Conservation (phyloP, 1,140 invertebrate genomes). For the Mesaphorura yosii region DNA sequence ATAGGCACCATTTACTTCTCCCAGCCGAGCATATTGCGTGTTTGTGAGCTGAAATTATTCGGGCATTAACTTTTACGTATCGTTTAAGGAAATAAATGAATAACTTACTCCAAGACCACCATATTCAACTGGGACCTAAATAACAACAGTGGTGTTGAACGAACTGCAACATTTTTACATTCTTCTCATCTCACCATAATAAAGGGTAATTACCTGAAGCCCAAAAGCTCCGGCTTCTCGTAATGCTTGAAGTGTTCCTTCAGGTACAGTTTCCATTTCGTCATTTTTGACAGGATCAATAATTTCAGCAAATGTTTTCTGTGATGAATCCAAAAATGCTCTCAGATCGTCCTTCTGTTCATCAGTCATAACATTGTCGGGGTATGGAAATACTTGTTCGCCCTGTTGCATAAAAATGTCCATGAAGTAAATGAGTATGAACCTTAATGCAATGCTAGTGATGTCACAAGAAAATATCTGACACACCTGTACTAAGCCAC, state of each 20-base stretch:
- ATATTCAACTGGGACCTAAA: constrained; percentile 51
- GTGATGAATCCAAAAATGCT: constrained; percentile 70
- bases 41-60: too few species aligned
- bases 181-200: not conserved
- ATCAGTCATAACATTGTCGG: constrained; percentile 59
- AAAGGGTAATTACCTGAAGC: constrained; percentile 53
- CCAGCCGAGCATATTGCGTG: constrained; percentile 84
- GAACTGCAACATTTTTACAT: not conserved
- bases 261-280: constrained; percentile 50
- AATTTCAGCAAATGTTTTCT: constrained; percentile 77
- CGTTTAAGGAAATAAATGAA: too few species aligned
- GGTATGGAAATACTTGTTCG: constrained; percentile 74
- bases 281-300: constrained; percentile 70
- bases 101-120: constrained; percentile 71
- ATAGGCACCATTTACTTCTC: constrained; percentile 76
- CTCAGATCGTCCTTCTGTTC: constrained; percentile 77
- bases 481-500: constrained; percentile 68
- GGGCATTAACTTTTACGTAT: too few species aligned
- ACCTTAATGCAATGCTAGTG: too few species aligned
- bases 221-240: constrained; percentile 88
- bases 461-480: too few species aligned
- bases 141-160: too few species aligned
- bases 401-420: too few species aligned
- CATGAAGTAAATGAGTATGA: too few species aligned
- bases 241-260: constrained; percentile 56